Evolutionary conservation across 2,888 invertebrate genomes (phyloP).

Genomic region (Mesorhabditis sp.): DNA sequence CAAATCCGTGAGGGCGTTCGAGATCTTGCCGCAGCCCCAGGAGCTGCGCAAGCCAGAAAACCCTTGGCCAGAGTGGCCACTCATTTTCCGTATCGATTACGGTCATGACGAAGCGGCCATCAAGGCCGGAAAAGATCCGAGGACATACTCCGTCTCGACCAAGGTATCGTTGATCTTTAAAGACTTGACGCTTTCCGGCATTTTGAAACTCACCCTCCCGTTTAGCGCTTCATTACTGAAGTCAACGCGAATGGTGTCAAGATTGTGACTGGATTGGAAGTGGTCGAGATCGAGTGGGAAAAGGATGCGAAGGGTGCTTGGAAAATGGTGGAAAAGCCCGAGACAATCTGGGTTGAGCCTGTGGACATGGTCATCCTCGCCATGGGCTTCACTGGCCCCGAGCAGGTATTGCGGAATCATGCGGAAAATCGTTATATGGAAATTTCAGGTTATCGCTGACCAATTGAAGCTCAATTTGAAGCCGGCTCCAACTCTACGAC

Average conservation of each 20-base stretch:
- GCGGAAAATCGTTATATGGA: neutral
- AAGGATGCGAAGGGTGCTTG: slow-evolving; percentile 71
- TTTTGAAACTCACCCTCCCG: neutral
- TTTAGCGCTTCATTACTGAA: slow-evolving; percentile 41
- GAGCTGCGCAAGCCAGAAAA: slow-evolving; percentile 77
- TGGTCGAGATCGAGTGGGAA: slow-evolving; percentile 71
- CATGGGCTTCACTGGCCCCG: slow-evolving; percentile 78
- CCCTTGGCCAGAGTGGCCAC: slow-evolving; percentile 98
- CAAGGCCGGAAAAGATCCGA: slow-evolving; percentile 79
- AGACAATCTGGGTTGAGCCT: slow-evolving; percentile 72
- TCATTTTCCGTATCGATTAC: slow-evolving; percentile 92
- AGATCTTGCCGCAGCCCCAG: slow-evolving; percentile 90
- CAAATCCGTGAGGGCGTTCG: slow-evolving; percentile 85
- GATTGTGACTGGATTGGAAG: slow-evolving; percentile 76
- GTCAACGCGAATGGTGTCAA: slow-evolving; percentile 45
- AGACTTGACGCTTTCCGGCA: too few relatives aligned
- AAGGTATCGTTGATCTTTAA: slow-evolving; percentile 65
- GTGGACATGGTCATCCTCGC: slow-evolving; percentile 87
- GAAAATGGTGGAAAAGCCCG: slow-evolving; percentile 83
- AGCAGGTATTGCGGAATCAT: slow-evolving; percentile 33
- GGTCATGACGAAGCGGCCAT: slow-evolving; percentile 90
- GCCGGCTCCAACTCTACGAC: slow-evolving; percentile 86
- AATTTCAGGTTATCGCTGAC: slow-evolving; percentile 73
- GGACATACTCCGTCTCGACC: slow-evolving; percentile 86
- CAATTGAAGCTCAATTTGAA: slow-evolving; percentile 78